A percentile compares a stretch with the other conserved stretches of the same genome.
These are phyloP conservation scores for Thaumetopoea pityocampa DNA, from an alignment of 1,140 invertebrate species.

Conservation along the genomic window DNA sequence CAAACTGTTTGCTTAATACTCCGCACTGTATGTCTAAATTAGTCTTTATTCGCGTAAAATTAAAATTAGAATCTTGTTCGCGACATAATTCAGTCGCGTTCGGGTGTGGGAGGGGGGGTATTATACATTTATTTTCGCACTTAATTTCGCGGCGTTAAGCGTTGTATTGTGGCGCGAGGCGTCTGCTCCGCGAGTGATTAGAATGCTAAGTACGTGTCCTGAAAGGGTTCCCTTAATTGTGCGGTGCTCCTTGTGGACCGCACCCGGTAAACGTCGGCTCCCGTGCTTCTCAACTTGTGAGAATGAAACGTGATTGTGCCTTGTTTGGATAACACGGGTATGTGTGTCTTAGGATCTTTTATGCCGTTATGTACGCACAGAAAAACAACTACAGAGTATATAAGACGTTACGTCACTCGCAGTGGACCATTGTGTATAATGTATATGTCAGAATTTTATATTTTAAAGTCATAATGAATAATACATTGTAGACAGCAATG, in stretches of 20 bases:
- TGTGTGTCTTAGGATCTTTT: background rate
- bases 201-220: conserved; percentile 49
- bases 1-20: conserved; percentile 21
- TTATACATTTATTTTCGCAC: conserved; percentile 48
- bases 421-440: conserved; percentile 1
- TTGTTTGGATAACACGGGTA: conserved; percentile 2
- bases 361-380: too few relatives aligned
- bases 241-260: conserved; percentile 37
- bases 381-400: too few relatives aligned
- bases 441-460: background rate
- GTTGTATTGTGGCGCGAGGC: conserved; percentile 43
- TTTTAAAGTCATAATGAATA: background rate
- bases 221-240: conserved; percentile 62
- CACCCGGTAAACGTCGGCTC: conserved; percentile 27
- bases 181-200: conserved; percentile 44
- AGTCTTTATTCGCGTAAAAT: conserved; percentile 23
- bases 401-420: too few relatives aligned
- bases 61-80: conserved; percentile 32
- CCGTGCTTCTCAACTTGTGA: conserved; percentile 9
- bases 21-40: conserved; percentile 38
- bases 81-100: conserved; percentile 33
- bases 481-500: background rate
- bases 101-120: too few relatives aligned
- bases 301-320: conserved; percentile 3
- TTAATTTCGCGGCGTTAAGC: conserved; percentile 50